Conservation (phyloP, 64 coral and sea anemone species). For the Porites australiensis region DNA sequence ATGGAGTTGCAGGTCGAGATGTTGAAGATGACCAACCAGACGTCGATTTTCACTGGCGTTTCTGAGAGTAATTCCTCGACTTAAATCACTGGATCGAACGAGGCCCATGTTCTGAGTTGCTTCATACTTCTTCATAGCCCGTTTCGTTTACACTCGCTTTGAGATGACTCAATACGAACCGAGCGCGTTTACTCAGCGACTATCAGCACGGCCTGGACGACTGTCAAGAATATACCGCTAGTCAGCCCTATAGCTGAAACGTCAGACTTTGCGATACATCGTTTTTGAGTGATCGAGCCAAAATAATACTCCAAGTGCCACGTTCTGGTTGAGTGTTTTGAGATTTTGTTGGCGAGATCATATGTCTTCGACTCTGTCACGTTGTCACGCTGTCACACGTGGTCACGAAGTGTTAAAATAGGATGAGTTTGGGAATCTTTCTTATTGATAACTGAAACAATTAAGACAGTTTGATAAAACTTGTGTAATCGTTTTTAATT, state of each 20-base stretch:
- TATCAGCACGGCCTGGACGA: no score
- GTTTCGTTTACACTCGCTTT: neutral
- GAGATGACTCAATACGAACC: no score
- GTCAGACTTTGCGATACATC: neutral
- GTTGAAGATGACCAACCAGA: slow-evolving; percentile 73
- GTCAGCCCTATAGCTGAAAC: no score
- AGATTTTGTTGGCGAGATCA: neutral
- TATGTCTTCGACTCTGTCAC: neutral
- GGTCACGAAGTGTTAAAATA: neutral
- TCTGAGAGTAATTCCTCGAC: slow-evolving; percentile 73
- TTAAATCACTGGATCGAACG: slow-evolving; percentile 67
- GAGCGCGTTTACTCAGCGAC: no score
- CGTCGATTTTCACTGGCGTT: slow-evolving; percentile 78
- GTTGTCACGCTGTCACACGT: neutral
- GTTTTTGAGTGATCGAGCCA: neutral
- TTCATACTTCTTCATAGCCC: slow-evolving; percentile 69
- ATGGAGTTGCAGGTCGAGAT: slow-evolving; percentile 72
- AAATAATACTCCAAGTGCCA: slow-evolving; percentile 8
- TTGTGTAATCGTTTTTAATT: no score
- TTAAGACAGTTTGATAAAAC: no score
- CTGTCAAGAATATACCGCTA: no score
- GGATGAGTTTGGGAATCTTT: no score
- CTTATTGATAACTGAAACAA: no score
- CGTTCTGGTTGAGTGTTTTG: neutral
- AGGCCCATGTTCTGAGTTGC: slow-evolving; percentile 39